phyloP scores from a whole-genome alignment of 1,140 invertebrate species.

The Octopus bimaculoides region DNA sequence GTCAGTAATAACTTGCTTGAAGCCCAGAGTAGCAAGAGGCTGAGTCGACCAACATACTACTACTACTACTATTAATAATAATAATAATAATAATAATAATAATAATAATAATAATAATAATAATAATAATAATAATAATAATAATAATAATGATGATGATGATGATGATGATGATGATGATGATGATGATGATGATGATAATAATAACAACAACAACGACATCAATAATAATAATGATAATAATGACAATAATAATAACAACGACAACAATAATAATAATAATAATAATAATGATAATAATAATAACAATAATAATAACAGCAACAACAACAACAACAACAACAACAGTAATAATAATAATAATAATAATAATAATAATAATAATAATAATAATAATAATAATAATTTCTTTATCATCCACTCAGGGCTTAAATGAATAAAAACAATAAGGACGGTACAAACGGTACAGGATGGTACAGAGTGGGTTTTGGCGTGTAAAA shows the following conservation, averaged over 20 bases:
- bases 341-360: constrained; percentile 10
- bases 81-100: constrained; percentile 15
- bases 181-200: constrained; percentile 17
- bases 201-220: neutral
- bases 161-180: constrained; percentile 18
- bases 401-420: too few relatives aligned
- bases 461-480: too few relatives aligned
- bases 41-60: neutral
- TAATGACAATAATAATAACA: constrained; percentile 11
- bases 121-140: neutral
- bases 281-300: constrained; percentile 11
- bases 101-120: neutral
- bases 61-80: neutral
- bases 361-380: constrained; percentile 15
- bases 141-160: constrained; percentile 9
- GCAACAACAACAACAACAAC: constrained; percentile 7
- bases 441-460: too few relatives aligned
- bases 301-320: constrained; percentile 13
- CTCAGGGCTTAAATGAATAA: too few relatives aligned
- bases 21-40: neutral
- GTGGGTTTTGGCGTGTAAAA: too few relatives aligned
- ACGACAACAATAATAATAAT: constrained; percentile 7
- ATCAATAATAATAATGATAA: constrained; percentile 2
- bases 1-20: too few relatives aligned
- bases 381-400: neutral